phyloP scores from a whole-genome alignment of 1,140 invertebrate species.

The Cotesia glomerata region DNA sequence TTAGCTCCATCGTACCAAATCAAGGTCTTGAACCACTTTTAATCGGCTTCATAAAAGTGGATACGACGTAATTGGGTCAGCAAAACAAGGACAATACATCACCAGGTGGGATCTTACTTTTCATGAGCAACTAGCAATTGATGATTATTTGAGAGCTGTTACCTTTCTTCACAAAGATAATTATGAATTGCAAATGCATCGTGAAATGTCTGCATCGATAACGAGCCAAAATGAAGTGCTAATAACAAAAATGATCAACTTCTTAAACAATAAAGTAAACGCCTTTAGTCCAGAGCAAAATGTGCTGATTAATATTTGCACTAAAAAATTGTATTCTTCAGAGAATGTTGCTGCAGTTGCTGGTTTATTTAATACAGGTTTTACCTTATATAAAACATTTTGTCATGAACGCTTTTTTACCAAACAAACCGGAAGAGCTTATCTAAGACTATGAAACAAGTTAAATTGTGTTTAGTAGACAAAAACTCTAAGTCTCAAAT shows the following conservation, averaged over 20 bases:
- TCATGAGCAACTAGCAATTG: not conserved
- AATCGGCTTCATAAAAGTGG: too few species aligned
- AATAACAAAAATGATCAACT: not conserved
- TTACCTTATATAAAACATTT: too few species aligned
- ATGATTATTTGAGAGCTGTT: not conserved
- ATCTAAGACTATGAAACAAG: not conserved
- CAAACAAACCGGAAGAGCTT: not conserved
- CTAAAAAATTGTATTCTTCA: not conserved
- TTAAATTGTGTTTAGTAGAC: not conserved
- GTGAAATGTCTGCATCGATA: not conserved
- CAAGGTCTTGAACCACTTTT: too few species aligned
- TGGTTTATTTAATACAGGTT: too few species aligned
- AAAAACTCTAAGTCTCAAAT: not conserved
- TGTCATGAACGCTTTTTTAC: not conserved
- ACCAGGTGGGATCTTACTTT: too few species aligned
- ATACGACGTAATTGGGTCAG: too few species aligned
- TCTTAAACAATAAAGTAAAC: not conserved
- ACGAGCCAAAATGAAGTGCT: not conserved
- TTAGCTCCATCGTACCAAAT: too few species aligned
- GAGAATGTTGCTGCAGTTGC: not conserved
- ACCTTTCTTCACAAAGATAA: not conserved
- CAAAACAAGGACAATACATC: too few species aligned
- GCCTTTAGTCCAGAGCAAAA: not conserved
- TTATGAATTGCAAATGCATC: conserved; percentile 8
- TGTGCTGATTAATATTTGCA: conserved; percentile 8